Evolutionary conservation across 2,113 vertebrate species (phyloP).

Genomic region (Odocoileus hemionus): DNA sequence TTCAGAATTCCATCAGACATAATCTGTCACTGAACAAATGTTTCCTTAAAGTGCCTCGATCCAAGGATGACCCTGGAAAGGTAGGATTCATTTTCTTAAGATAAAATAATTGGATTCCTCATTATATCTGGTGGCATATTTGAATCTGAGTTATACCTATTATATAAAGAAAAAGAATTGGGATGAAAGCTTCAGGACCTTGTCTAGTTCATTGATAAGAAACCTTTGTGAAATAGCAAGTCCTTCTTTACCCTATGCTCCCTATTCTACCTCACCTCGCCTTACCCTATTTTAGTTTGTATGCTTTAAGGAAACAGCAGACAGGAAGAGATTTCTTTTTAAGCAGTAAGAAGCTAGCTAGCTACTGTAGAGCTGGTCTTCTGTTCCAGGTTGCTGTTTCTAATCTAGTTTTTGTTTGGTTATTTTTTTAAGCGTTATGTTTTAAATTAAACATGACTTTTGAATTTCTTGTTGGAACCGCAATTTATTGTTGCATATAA

Average conservation of each 20-base stretch:
- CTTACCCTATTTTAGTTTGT: neutral
- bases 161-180: neutral
- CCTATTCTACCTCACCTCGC: no score
- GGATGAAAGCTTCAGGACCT: neutral
- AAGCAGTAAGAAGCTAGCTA: neutral
- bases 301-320: neutral
- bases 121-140: constrained; percentile 3
- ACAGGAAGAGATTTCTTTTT: neutral
- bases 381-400: neutral
- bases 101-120: constrained; percentile 29
- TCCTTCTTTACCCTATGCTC: neutral
- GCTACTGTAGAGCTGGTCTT: neutral
- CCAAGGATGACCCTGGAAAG: constrained; percentile 93
- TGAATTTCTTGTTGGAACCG: neutral
- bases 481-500: neutral
- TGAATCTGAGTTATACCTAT: neutral
- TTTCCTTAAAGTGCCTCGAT: constrained; percentile 94
- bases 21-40: constrained; percentile 96
- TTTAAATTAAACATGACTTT: constrained; percentile 23
- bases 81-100: constrained; percentile 83
- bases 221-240: neutral
- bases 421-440: neutral
- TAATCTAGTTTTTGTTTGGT: constrained; percentile 6
- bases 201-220: neutral
- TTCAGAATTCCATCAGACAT: constrained; percentile 94